Evolutionary conservation across 1,140 invertebrate species (phyloP), one percentile per base, ranked within the genome.

Genomic region (Rhagoletis pomonella): DNA sequence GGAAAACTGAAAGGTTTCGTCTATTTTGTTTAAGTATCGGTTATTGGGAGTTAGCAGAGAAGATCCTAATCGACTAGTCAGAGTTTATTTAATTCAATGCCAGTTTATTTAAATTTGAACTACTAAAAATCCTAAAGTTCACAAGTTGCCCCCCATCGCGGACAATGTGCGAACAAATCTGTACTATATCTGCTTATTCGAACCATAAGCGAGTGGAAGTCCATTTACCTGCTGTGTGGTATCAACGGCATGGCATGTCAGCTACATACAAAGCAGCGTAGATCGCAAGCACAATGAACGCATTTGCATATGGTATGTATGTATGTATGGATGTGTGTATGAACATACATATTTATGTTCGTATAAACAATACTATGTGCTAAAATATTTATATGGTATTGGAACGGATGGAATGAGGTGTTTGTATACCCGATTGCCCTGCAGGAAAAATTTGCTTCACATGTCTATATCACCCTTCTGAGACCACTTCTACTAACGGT

Each of bases 191-290:
- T 29, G 65, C 65, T 67, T 10, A 3, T 29, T 12, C 42, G 65
- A 17, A 17, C 42, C 69, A 6, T 77, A 77, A 29, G 69, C 44
- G 6, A 50, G 29, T 17, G 69, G 44, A 12, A 47, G 69, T 77
- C 47, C 73, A 81, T 81, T 81, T 81, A 81, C 73, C 73, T 81
- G 73, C 73, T 55, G 73, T 55, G 44, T 42, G n/a, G 3, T 29
- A 19, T 81, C 73, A 81, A 81, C 44, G n/a, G 17, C 5, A 81
- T 81, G 73, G 55, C 5, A 81, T 81, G 73, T 55, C 73, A 81
- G n/a, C 44, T n/a, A n/a, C n/a, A 7, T n/a, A n/a, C n/a, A 7
- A 29, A 81, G n/a, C n/a, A 81, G 47, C 9, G n/a, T 9, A 47
- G 6, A 81, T 55, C 17, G 17, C n/a, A 50, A 42, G 17, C 44